These are phyloP conservation scores for Zonitis immaculata DNA, from an alignment of 2,888 invertebrate species.

Conservation along the genomic window DNA sequence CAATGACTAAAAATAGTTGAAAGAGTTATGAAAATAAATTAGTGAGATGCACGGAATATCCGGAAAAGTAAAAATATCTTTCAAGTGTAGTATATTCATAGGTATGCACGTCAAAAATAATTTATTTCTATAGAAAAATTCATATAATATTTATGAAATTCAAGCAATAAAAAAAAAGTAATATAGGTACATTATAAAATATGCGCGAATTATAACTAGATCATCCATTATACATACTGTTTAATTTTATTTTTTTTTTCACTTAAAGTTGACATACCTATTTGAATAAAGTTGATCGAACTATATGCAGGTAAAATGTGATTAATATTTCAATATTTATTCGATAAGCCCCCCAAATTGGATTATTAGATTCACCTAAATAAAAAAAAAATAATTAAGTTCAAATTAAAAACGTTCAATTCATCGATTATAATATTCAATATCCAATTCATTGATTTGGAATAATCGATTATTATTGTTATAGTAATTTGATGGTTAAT, in stretches of 20 bases:
- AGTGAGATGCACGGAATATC: not conserved
- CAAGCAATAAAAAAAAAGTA: constrained; percentile 11
- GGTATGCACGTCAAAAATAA: constrained; percentile 23
- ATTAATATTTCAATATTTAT: too few species aligned
- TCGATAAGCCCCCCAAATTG: too few species aligned
- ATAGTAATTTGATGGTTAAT: not conserved
- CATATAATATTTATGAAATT: constrained; percentile 26
- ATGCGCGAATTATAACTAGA: constrained; percentile 26
- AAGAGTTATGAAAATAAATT: not conserved
- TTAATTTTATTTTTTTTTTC: too few species aligned
- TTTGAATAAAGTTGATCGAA: constrained; percentile 17
- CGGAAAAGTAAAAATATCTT: not conserved
- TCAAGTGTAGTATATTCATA: too few species aligned
- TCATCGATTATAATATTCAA: not conserved
- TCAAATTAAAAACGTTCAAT: not conserved
- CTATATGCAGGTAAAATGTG: not conserved
- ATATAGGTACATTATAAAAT: constrained; percentile 23
- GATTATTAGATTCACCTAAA: too few species aligned
- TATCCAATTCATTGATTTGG: not conserved
- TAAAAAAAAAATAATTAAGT: too few species aligned
- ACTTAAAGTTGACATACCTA: constrained; percentile 7
- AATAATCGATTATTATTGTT: not conserved
- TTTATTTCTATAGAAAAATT: constrained; percentile 21
- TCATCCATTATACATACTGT: constrained; percentile 18
- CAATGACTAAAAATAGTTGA: not conserved